phyloP scores from a whole-genome alignment of 2,888 invertebrate species.

The Nephrocerus scutellatus region DNA sequence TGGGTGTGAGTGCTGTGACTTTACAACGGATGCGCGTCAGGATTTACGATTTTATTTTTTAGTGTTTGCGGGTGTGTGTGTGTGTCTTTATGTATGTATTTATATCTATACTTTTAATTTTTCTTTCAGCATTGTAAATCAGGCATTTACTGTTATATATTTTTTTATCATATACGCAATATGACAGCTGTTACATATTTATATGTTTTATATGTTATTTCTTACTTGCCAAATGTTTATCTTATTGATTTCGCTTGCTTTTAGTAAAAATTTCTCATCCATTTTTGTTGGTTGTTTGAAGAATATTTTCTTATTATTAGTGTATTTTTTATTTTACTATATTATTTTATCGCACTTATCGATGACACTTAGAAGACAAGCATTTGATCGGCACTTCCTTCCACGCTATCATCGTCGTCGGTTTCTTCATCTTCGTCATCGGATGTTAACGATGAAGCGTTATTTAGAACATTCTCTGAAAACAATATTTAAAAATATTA shows the following conservation, averaged over 20 bases:
- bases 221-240: slow-evolving; percentile 1
- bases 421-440: slow-evolving; percentile 72
- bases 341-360: slow-evolving; percentile 9
- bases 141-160: too few relatives aligned
- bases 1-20: too few relatives aligned
- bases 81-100: slow-evolving; percentile 1
- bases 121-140: slow-evolving; percentile 1
- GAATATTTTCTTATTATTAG: slow-evolving; percentile 2
- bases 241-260: slow-evolving; percentile 1
- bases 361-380: slow-evolving; percentile 58
- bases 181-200: too few relatives aligned
- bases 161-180: too few relatives aligned
- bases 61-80: not conserved
- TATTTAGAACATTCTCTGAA: slow-evolving; percentile 51
- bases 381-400: slow-evolving; percentile 71
- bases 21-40: too few relatives aligned
- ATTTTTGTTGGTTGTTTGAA: not conserved
- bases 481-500: not conserved
- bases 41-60: not conserved
- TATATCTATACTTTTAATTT: not conserved
- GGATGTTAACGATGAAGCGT: slow-evolving; percentile 54
- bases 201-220: not conserved
- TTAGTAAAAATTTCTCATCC: not conserved
- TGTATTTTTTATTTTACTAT: too few relatives aligned
- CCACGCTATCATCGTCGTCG: slow-evolving; percentile 61